Base-by-base conservation (phyloP, 2,888 invertebrate genomes). In the Tholera decimalis region DNA sequence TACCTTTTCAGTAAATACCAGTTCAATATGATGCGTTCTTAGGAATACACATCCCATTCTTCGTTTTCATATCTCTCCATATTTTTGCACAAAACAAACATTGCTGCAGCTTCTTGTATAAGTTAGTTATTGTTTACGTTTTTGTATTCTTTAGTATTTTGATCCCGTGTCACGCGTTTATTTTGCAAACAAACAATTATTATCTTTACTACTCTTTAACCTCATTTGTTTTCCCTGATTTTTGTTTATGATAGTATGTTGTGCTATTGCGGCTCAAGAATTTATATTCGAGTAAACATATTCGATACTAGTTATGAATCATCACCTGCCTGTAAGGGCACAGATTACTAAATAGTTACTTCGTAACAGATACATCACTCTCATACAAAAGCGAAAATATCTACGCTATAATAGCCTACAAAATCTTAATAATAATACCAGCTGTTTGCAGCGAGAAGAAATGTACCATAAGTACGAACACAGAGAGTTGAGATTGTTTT, bases 11-110 rank as follows among this genome's bases (percentile, higher is more conserved):
- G 2, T 9, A 44, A 62, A 39, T 9, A 26, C n/a, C 20, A 13
- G 15, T 55, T 44, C 18, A 37, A 28, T 41, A 37, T 53, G n/a
- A 50, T 28, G 18, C 22, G n/a, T 68, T 41, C 18, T 9, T 26
- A 9, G 30, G 37, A 33, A 44, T 33, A 49, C 20, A 56, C n/a
- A n/a, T n/a, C n/a, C n/a, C n/a, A n/a, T n/a, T n/a, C n/a, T n/a
- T n/a, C n/a, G n/a, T 50, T 50, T 35, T 15, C 35, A 35, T 37
- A 43, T 15, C 15, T 18, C 53, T 28, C n/a, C 8, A 26, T 24
- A 33, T 73, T 73, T 71, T 50, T 72, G 8, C 37, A 33, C 49
- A 50, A 51, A 50, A 56, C 26, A 73, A 72, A 56, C 51, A 69
- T 59, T 73, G 28, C 41, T 63, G 22, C 13, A 8, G 24, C 35